phyloP scores from a whole-genome alignment of 2,113 vertebrate species.

The Phyllostomus hastatus region DNA sequence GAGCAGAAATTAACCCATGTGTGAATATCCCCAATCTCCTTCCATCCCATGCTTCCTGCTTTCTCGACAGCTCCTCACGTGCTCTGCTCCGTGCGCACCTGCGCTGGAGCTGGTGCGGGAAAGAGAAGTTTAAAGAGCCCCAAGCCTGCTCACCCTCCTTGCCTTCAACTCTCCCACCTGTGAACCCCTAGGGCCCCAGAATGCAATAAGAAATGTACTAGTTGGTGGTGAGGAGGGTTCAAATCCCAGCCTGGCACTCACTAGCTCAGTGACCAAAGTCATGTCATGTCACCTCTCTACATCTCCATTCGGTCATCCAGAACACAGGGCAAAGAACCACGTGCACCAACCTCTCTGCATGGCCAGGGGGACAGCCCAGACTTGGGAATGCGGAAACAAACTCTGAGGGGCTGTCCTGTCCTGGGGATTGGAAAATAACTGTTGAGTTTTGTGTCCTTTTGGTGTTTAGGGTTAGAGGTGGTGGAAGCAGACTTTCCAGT shows the following conservation, averaged over 20 bases:
- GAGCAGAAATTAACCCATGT: background rate
- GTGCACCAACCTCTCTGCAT: background rate
- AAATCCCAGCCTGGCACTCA: background rate
- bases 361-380: background rate
- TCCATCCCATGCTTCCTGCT: accelerated
- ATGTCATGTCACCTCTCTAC: background rate
- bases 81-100: accelerated
- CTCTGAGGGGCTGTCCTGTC: background rate
- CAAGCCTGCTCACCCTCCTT: accelerated
- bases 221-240: background rate
- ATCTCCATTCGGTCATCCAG: background rate
- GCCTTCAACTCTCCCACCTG: accelerated
- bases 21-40: background rate
- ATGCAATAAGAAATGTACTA: background rate
- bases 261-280: background rate
- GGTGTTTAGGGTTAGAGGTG: background rate
- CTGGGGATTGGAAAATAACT: background rate
- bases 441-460: background rate
- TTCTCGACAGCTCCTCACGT: background rate
- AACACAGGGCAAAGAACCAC: background rate
- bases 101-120: accelerated
- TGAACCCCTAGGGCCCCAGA: background rate
- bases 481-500: background rate
- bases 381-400: background rate
- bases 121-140: background rate